Base-by-base conservation (phyloP, 2,888 invertebrate genomes). In the Clistopyga incitator region DNA sequence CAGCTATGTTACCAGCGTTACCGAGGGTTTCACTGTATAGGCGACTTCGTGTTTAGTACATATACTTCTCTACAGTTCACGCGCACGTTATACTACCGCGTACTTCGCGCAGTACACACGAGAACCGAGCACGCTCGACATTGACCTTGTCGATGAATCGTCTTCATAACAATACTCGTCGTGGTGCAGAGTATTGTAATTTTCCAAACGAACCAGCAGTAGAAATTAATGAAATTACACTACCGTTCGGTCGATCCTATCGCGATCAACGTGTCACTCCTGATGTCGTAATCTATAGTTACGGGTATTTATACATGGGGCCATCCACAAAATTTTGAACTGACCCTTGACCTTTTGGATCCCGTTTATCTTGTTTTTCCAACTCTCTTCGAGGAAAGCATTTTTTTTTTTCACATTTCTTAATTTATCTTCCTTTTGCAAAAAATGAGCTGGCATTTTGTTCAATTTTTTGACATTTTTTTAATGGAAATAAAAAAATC, bases 81-180 rank as follows among this genome's bases (percentile, higher is more conserved):
- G 65, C 42, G 67, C 72, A 52, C 72, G 34, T 70, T 42, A 25
- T 25, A 56, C 13, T 13, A 56, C 25, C 56, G 15, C 34, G 72
- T 29, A 80, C 72, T 81, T 81, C 64, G 47, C 61, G 11, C 29
- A 29, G 38, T 68, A 29, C 34, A 59, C 54, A 54, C 64, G 56
- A 61, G 18, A 42, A 72, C 67, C 52, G 50, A 74, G 10, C 29
- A 38, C 18, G 25, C 71, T 71, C 50, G 77, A 82, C 85, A 85
- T 82, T 85, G 85, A 82, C 85, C 84, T 84, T 84, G 77, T 25
- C 68, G 56, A 70, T 47, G 61, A 75, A 76, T 72, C 47, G 11
- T 59, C 72, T 18, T 18, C n/a, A n/a, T n/a, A n/a, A n/a, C n/a
- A 20, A 54, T 23, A 54, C 23, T 38, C 38, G 13, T 56, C 56